Conservation (phyloP, 1,140 invertebrate genomes). For the Cryptotermes secundus region DNA sequence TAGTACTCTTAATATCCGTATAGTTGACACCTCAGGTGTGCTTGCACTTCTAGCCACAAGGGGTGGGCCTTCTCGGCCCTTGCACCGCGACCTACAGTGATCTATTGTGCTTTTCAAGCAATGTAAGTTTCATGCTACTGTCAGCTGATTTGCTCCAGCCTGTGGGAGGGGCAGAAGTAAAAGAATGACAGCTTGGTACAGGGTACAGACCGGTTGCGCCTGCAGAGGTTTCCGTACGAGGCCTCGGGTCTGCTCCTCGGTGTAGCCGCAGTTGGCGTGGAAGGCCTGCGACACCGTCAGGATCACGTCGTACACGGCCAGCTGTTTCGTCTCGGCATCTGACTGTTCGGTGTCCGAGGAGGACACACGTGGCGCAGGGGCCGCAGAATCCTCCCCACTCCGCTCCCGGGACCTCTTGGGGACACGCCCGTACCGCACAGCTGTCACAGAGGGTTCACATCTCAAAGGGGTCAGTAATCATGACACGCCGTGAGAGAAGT, state of each 20-base stretch:
- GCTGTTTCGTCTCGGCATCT: conserved; percentile 52
- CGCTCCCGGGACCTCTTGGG: conserved; percentile 89
- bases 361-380: conserved; percentile 47
- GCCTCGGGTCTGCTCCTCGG: conserved; percentile 76
- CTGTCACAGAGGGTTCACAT: conserved; percentile 55
- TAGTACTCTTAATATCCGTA: no score
- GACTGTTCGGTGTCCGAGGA: conserved; percentile 37
- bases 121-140: no score
- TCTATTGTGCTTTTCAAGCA: no score
- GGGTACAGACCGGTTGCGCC: conserved; percentile 44
- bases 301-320: conserved; percentile 82
- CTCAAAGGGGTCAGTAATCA: no score
- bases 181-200: no score
- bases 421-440: conserved; percentile 92
- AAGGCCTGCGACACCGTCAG: conserved; percentile 87
- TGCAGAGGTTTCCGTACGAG: conserved; percentile 71
- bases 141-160: no score
- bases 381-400: conserved; percentile 54
- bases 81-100: no score
- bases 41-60: no score
- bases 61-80: no score
- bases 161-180: no score
- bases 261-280: conserved; percentile 84
- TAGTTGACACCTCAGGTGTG: no score
- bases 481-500: no score